Conservation (phyloP, 2,888 invertebrate genomes). For the Clostera curtula region DNA sequence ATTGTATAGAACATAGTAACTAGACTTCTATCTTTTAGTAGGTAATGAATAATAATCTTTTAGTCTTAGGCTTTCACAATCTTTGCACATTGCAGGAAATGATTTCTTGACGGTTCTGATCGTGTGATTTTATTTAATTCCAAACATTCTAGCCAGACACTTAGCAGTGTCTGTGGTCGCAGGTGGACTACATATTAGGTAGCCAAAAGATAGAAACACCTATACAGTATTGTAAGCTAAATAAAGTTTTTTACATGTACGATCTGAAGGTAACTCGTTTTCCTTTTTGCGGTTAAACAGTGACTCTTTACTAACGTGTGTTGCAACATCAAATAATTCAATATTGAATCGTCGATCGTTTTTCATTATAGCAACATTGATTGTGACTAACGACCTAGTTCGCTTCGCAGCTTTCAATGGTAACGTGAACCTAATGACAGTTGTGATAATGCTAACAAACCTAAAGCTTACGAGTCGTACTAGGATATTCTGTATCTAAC, state of each 20-base stretch:
- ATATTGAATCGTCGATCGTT: background rate
- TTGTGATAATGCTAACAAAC: slow-evolving; percentile 9
- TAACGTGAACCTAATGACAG: slow-evolving; percentile 9
- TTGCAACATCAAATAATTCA: background rate
- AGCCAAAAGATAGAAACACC: too few species aligned
- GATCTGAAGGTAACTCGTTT: slow-evolving; percentile 21
- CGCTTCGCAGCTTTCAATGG: slow-evolving; percentile 35
- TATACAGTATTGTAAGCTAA: slow-evolving; percentile 12
- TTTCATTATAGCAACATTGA: slow-evolving; percentile 5
- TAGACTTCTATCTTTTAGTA: slow-evolving; percentile 19
- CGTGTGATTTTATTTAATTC: too few species aligned
- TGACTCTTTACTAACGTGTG: background rate
- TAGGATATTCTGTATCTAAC: too few species aligned
- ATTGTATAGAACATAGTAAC: slow-evolving; percentile 18
- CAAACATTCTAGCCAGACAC: too few species aligned
- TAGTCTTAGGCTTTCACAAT: too few species aligned
- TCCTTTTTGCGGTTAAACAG: slow-evolving; percentile 9
- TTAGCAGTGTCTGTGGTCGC: too few species aligned
- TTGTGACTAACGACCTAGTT: slow-evolving; percentile 6
- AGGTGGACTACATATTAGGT: too few species aligned
- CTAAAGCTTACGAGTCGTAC: too few species aligned
- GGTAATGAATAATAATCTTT: too few species aligned
- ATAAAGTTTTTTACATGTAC: slow-evolving; percentile 14
- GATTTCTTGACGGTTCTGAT: too few species aligned
- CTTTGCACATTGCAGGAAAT: too few species aligned